Base-by-base conservation (phyloP, 2,888 invertebrate genomes). In the Archips xylosteana region DNA sequence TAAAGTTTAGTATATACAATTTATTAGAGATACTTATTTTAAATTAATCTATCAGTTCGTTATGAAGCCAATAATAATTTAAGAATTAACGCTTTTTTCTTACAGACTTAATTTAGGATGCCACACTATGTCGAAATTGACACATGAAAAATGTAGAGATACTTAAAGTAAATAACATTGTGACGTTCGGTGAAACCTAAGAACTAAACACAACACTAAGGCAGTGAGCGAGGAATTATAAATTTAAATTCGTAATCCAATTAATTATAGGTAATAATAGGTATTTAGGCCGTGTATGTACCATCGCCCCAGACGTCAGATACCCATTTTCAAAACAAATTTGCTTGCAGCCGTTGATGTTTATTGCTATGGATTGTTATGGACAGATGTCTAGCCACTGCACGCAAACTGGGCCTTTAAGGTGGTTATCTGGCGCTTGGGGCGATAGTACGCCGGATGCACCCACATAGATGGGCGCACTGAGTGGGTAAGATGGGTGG, bases 21-120 rank as follows among this genome's bases (percentile, higher is more conserved):
- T 89, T 92, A 90, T 91, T 91, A 85, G 80, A 83, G 75, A 83
- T 74, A 75, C 85, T 87, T 90, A 89, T 71, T 67, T 82, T 89
- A 90, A 81, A 92, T 93, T 91, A 90, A 87, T 91, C 94, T 93
- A 94, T 94, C 94, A 94, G 94, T 94, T 94, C 94, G 88, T 92
- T 88, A 89, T 80, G 82, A 83, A 84, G 84, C 83, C 76, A 85
- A 81, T 79, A 78, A 82, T 81, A 86, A 84, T 82, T 81, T 79
- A 79, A 79, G 76, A 75, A 64, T 75, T 32, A 71, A 74, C 45
- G 6, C n/a, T 36, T 63, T 63, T 45, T 49, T 34, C 15, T 34
- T 39, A 32, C 49, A 64, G 45, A 12, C 6, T 12, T 23, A 34
- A 57, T 10, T 45, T 45, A 45, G 23, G 34, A 32, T 5, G 12